These are phyloP conservation scores for Lamproptera curius DNA, from an alignment of 2,888 invertebrate genomes.

Conservation along the genomic window DNA sequence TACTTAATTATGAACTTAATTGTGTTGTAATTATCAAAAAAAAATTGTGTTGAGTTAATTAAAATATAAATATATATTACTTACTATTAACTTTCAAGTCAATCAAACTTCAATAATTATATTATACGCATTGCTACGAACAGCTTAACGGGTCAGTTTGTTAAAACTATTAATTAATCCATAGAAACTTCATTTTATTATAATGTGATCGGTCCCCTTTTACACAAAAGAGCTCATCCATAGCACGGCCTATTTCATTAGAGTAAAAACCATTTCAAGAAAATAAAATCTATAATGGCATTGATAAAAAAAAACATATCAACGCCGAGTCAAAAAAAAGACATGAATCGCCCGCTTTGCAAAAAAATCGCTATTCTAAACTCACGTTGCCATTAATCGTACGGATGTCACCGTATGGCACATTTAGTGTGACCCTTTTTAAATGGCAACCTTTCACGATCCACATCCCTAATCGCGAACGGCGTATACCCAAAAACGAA, in stretches of 20 bases:
- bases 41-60: too few species aligned
- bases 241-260: not conserved
- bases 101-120: too few species aligned
- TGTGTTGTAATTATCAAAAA: too few species aligned
- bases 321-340: conserved; percentile 55
- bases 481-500: conserved; percentile 52
- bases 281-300: conserved; percentile 32
- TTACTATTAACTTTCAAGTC: too few species aligned
- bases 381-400: conserved; percentile 70
- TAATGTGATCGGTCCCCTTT: too few species aligned
- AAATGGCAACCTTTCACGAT: conserved; percentile 54
- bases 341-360: too few species aligned
- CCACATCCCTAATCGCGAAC: conserved; percentile 63
- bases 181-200: too few species aligned
- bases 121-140: too few species aligned
- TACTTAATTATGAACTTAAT: too few species aligned
- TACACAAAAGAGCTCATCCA: not conserved
- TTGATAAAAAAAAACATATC: conserved; percentile 49
- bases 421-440: conserved; percentile 77
- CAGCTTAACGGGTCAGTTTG: too few species aligned
- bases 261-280: not conserved
- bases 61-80: too few species aligned
- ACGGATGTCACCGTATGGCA: conserved; percentile 75
- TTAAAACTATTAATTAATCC: too few species aligned
- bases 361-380: conserved; percentile 60